These are phyloP conservation scores for Menura novaehollandiae DNA, from an alignment of 2,113 vertebrate genomes.

Conservation along the genomic window DNA sequence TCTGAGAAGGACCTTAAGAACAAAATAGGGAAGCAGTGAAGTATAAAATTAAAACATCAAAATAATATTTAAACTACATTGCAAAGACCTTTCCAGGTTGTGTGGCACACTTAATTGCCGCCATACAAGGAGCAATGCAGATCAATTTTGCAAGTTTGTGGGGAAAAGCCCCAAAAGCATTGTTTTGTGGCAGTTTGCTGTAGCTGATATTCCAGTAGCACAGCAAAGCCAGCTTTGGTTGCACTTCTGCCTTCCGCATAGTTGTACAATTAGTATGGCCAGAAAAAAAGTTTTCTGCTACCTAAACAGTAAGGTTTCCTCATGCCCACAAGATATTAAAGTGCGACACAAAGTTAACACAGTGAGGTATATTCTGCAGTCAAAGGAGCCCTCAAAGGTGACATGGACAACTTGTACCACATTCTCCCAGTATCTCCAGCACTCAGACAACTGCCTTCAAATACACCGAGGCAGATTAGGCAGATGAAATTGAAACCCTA, in stretches of 20 bases:
- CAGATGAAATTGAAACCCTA: neutral
- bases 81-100: neutral
- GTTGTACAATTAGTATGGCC: fast-evolving
- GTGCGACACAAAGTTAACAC: neutral
- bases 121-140: neutral
- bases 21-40: fast-evolving
- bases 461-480: neutral
- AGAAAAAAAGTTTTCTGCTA: neutral
- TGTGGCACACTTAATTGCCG: neutral
- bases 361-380: neutral
- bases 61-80: neutral
- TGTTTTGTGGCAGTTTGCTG: neutral
- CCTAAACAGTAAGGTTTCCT: neutral
- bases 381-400: neutral
- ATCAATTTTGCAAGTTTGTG: neutral
- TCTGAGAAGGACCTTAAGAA: neutral
- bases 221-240: neutral
- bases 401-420: neutral
- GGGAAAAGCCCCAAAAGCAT: neutral
- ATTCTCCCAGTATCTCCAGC: neutral
- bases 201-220: neutral
- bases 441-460: neutral
- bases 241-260: neutral
- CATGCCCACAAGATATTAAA: fast-evolving
- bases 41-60: neutral